Evolutionary conservation across 2,113 vertebrate genomes (phyloP), one percentile per base, ranked within the genome.

Genomic region (Platycercus adscitus): DNA sequence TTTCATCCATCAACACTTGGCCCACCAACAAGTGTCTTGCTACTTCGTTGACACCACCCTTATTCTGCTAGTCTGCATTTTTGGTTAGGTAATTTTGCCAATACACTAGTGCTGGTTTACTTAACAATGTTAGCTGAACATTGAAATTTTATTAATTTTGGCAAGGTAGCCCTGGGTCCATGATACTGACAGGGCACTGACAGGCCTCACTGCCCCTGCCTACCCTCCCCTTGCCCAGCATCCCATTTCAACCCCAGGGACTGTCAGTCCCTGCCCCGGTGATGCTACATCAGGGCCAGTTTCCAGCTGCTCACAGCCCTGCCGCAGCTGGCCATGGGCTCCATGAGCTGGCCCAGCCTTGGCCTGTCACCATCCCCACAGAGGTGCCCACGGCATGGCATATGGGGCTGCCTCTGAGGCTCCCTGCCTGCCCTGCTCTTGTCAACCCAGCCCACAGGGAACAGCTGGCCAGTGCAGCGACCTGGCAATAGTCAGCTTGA

Each of bases 251-350:
- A 6, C 2, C 7, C 1, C 16, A 1, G 3, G 33, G 5, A 4
- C 10, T 7, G 4, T 39, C 50, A 85, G n/a, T 3, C 12, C 3
- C 20, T 63, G 8, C 7, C 19, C 17, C 8, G 20, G 2, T 1
- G 8, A 19, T 0, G 5, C 16, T 1, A 0, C 12, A 76, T 10
- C 5, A 43, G 14, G 23, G 7, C 5, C 0, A 0, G 11, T 63
- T 21, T 79, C 61, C 35, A 81, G 5, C 7, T 33, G 8, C 5
- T 17, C 37, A 43, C 14, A 61, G 29, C 8, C 19, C 33, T 55
- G 17, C 8, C 13, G 37, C 43, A 13, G 7, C 9, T 23, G n/a
- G 15, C 11, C 9, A 39, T 26, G 20, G 35, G 25, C 2, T 8
- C 13, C 4, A 0, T 58, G 55, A 58, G 17, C 9, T 37, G 12